A percentile compares a stretch with the other conserved stretches of the same genome.
Evolutionary conservation across 2,888 invertebrate genomes (phyloP).

Genomic region (Watsonalla cultraria): DNA sequence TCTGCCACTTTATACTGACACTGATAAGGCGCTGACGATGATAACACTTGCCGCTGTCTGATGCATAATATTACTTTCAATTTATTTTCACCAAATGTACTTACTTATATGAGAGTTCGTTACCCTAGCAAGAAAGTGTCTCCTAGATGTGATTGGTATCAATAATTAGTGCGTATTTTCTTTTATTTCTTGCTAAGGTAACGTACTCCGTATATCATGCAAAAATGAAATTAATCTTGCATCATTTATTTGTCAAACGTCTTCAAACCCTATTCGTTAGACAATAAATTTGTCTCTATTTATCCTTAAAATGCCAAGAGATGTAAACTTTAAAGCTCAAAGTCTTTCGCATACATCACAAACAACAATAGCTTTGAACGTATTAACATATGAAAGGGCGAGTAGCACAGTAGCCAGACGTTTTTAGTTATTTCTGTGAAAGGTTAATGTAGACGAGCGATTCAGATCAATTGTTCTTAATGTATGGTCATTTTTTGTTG

Average conservation of each 20-base stretch:
- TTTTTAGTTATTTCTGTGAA: constrained; percentile 39
- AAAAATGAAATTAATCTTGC: too few relatives aligned
- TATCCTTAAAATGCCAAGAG: neutral
- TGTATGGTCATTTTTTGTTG: neutral
- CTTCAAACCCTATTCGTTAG: neutral
- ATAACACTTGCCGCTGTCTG: too few relatives aligned
- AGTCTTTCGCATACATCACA: constrained; percentile 38
- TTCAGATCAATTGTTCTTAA: constrained; percentile 4
- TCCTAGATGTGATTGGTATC: too few relatives aligned
- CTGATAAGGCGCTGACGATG: too few relatives aligned
- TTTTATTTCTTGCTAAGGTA: too few relatives aligned
- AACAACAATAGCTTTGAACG: constrained; percentile 43
- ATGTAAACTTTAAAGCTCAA: constrained; percentile 6
- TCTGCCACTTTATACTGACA: too few relatives aligned
- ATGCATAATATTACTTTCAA: too few relatives aligned
- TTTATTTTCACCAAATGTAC: too few relatives aligned
- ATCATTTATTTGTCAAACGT: neutral
- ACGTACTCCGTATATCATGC: too few relatives aligned
- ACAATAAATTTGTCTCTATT: neutral
- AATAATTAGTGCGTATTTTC: too few relatives aligned
- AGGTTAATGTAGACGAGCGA: constrained; percentile 25
- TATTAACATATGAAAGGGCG: constrained; percentile 65
- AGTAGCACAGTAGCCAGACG: constrained; percentile 60
- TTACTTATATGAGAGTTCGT: too few relatives aligned
- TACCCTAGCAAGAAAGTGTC: too few relatives aligned